Base-by-base conservation (phyloP, 2,113 vertebrate species). In the Myiozetetes cayanensis region DNA sequence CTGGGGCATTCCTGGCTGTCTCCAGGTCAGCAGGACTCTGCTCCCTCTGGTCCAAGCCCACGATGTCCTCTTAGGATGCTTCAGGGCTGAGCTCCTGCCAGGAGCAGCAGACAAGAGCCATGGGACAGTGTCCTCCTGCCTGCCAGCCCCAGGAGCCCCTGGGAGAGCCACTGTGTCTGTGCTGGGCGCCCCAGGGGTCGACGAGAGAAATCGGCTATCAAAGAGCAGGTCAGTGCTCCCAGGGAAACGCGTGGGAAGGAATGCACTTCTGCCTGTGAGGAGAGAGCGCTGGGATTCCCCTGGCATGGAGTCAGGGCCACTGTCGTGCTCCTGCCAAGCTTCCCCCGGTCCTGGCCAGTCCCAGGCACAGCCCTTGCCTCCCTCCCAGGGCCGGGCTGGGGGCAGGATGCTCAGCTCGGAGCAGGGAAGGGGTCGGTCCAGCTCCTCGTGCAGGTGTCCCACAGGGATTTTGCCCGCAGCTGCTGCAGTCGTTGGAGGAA, bases 161-260 rank as follows among this genome's bases (percentile, higher is more conserved):
- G 62, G 87, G 82, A 74, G 50, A 55, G 53, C 17, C 20, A 28
- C 67, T 37, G 49, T 31, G 47, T 35, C 59, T 17, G 73, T 6
- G 37, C 46, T 3, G 23, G 61, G 44, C 10, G 6, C 43, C 73
- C 62, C 10, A 39, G 43, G 52, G 77, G 87, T 80, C 41, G 3
- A 62, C 8, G 19, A 59, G 27, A 82, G 76, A 71, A 79, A 24
- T 7, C 35, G 3, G 44, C 86, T 73, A 65, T 73, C 83, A 52
- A 75, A 85, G 91, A 35, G 59, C 8, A 3, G 94, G 84, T 91
- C 90, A 91, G 70, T 21, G 35, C 90, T 94, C 85, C 85, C 85
- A 82, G 95, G 93, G 94, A 96, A 95, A 89, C 6, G 93, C 86
- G 94, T 94, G 96, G 94, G 96, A 94, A 94, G 95, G 95, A 94